Conservation (phyloP, 2,888 invertebrate species). For the Pristionchus mayeri region DNA sequence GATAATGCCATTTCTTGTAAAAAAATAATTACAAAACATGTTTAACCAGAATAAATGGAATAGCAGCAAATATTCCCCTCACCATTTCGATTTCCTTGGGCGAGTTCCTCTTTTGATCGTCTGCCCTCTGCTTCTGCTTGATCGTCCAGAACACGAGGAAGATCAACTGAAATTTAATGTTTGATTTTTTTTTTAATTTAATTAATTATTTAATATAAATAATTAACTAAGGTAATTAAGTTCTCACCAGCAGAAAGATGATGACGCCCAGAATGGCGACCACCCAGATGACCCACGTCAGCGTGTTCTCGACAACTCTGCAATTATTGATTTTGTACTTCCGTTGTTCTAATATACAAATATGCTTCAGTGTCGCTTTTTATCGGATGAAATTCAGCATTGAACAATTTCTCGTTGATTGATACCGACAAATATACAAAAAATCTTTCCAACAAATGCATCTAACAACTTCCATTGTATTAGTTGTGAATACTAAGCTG, state of each 20-base stretch:
- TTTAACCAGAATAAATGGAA: too few relatives aligned
- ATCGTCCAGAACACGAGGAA: constrained; percentile 36
- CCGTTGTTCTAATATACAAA: too few relatives aligned
- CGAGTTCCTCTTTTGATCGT: neutral
- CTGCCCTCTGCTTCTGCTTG: constrained; percentile 15
- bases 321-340: neutral
- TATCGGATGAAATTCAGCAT: too few relatives aligned
- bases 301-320: constrained; percentile 41
- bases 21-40: too few relatives aligned
- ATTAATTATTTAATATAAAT: neutral
- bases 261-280: neutral
- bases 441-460: too few relatives aligned
- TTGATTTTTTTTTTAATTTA: too few relatives aligned
- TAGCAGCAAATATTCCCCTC: too few relatives aligned
- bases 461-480: too few relatives aligned
- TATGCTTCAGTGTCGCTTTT: neutral
- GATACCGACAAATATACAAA: too few relatives aligned
- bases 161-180: neutral
- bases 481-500: neutral
- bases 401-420: too few relatives aligned
- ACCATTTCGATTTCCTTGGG: constrained; percentile 28
- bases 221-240: too few relatives aligned
- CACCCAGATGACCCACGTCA: constrained; percentile 22
- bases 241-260: constrained; percentile 26
- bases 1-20: too few relatives aligned